A percentile compares a stretch with the other conserved stretches of the same genome.
phyloP scores from a whole-genome alignment of 92 coral and sea anemone genomes.

The Epizoanthus scotinus region DNA sequence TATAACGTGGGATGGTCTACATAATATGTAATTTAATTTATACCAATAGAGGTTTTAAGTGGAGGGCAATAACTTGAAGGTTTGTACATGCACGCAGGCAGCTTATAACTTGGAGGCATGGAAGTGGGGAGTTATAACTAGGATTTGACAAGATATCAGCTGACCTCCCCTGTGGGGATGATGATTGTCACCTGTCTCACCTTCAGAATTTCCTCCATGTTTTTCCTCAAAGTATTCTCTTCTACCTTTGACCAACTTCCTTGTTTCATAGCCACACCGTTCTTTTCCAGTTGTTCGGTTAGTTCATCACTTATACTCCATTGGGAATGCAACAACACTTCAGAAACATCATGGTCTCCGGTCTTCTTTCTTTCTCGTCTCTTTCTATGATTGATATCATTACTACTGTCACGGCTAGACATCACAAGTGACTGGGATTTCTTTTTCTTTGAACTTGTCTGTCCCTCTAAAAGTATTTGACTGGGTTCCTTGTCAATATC shows the following conservation, averaged over 20 bases:
- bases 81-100: no score
- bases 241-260: constrained; percentile 23
- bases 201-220: constrained; percentile 15
- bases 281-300: not conserved
- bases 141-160: no score
- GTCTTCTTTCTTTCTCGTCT: not conserved
- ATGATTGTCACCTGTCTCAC: not conserved
- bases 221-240: not conserved
- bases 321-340: not conserved
- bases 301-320: not conserved
- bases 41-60: no score
- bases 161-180: no score
- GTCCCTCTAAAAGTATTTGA: not conserved
- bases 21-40: no score
- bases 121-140: no score
- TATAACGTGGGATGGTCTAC: no score
- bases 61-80: no score
- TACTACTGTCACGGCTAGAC: not conserved
- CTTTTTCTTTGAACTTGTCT: not conserved
- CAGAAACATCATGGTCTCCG: not conserved
- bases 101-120: no score
- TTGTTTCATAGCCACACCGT: not conserved
- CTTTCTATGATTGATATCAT: not conserved
- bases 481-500: not conserved
- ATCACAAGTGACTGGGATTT: not conserved